Evolutionary conservation across 2,888 invertebrate species (phyloP).

Genomic region (Pecten maximus): DNA sequence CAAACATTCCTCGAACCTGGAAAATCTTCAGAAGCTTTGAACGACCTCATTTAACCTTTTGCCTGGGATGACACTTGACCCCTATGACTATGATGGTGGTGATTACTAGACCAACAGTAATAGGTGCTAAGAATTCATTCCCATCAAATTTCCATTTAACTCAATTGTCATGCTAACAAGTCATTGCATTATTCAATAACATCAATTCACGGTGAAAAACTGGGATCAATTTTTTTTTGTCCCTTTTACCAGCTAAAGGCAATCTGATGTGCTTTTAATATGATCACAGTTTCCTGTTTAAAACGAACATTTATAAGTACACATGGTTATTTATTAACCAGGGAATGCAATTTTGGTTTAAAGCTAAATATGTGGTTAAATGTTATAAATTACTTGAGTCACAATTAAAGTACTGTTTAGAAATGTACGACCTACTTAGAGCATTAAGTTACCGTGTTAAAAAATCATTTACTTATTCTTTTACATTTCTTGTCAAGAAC

Average conservation of each 20-base stretch:
- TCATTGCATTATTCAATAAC: not conserved
- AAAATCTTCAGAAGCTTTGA: not conserved
- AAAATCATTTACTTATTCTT: not conserved
- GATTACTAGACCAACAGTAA: not conserved
- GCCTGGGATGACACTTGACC: slow-evolving; percentile 18
- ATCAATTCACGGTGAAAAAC: not conserved
- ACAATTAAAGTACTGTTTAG: not conserved
- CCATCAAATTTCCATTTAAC: not conserved
- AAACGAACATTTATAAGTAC: not conserved
- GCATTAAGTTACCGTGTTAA: not conserved
- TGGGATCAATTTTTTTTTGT: not conserved
- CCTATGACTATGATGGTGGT: not conserved
- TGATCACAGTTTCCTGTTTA: not conserved
- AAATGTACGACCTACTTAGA: not conserved
- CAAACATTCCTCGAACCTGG: not conserved
- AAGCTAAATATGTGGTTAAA: not conserved
- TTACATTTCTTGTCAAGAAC: not conserved
- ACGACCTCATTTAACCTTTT: slow-evolving; percentile 7
- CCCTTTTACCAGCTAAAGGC: not conserved
- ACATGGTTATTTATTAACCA: not conserved
- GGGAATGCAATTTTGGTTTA: not conserved
- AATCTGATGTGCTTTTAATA: not conserved
- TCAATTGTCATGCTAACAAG: not conserved
- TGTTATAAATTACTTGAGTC: not conserved
- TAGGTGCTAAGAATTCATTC: not conserved